These are phyloP conservation scores for Diachasma alloeum DNA, from an alignment of 1,140 invertebrate species.

Conservation along the genomic window DNA sequence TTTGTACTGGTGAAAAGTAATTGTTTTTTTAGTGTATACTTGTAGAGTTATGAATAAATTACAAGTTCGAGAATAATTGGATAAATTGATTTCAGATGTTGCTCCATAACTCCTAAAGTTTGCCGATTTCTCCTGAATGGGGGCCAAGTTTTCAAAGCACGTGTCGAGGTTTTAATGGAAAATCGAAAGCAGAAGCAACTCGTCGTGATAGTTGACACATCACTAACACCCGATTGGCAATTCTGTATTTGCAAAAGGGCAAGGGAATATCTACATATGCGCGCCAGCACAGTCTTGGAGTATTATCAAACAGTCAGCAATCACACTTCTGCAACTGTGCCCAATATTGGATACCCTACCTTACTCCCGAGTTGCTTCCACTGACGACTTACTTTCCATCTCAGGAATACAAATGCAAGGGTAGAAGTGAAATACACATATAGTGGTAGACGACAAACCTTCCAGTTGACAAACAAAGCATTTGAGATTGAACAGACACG, in stretches of 20 bases:
- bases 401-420: background rate
- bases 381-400: background rate
- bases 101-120: background rate
- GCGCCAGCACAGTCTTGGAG: conserved; percentile 13
- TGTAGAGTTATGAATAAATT: too few species aligned
- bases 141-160: background rate
- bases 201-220: background rate
- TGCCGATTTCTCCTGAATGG: background rate
- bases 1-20: too few species aligned
- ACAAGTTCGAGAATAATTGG: background rate
- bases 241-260: conserved; percentile 3
- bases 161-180: background rate
- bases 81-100: background rate
- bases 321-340: conserved; percentile 45
- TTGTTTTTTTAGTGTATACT: too few species aligned
- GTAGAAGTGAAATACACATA: background rate
- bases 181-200: background rate
- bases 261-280: background rate
- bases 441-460: conserved; percentile 45
- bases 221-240: background rate
- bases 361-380: background rate
- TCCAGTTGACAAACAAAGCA: conserved; percentile 42
- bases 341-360: conserved; percentile 38
- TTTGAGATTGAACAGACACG: conserved; percentile 36
- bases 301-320: conserved; percentile 41